Conservation (phyloP, 2,888 invertebrate genomes). For the Ormyrus labotus region DNA sequence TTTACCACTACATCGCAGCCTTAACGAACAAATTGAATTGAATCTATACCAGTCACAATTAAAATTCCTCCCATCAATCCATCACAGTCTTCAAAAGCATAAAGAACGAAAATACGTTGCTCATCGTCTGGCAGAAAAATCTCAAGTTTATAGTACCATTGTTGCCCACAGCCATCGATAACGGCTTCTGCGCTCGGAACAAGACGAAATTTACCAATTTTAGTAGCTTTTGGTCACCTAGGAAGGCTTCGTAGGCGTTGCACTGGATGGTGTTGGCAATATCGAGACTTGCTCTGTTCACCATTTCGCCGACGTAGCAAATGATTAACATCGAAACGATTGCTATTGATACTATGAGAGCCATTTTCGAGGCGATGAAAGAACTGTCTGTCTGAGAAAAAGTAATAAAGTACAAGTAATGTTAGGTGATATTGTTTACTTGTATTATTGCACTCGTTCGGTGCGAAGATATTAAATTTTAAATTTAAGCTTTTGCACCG, state of each 20-base stretch:
- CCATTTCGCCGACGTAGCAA: conserved; percentile 15
- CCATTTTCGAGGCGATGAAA: background rate
- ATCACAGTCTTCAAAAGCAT: conserved; percentile 12
- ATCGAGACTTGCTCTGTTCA: background rate
- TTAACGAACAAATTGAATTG: too few species aligned
- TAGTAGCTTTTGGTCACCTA: background rate
- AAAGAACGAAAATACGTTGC: conserved; percentile 17
- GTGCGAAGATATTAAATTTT: too few species aligned
- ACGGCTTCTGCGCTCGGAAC: conserved; percentile 13
- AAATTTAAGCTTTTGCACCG: too few species aligned
- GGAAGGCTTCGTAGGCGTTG: background rate
- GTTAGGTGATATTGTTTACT: too few species aligned
- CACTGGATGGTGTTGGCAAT: background rate
- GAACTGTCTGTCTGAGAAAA: background rate
- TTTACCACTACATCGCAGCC: too few species aligned
- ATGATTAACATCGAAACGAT: background rate
- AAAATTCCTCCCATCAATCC: background rate
- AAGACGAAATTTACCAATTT: background rate
- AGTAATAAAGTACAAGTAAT: background rate
- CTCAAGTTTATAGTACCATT: background rate
- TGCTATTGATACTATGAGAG: background rate
- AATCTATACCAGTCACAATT: too few species aligned
- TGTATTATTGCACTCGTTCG: too few species aligned
- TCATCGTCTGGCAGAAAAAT: conserved; percentile 10
- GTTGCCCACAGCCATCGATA: background rate